Evolutionary conservation across 2,797 vertebrate species (phyloP), one percentile per base, ranked within the genome.

Genomic region (Chlorospingus semifuscus): DNA sequence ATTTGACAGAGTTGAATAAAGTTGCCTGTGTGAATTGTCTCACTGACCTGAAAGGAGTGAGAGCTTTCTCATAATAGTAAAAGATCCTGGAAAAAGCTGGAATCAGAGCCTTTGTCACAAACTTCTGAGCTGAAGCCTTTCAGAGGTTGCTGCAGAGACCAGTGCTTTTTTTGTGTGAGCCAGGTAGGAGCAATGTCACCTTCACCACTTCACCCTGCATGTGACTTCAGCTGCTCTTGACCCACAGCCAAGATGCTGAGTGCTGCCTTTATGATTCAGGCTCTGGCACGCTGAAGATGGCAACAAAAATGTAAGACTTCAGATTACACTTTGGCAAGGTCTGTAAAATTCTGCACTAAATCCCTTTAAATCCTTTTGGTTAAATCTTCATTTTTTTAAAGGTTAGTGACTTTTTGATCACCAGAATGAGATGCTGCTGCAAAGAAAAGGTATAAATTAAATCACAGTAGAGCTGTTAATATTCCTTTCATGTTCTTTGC

Each of bases 121-220:
- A 55, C 2, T 44, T 36, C 6, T 0, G 47, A 78, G 15, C 15
- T 56, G 24, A 47, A 68, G 15, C 50, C 49, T 23, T 42, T 83
- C 64, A 52, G 11, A 83, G 52, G 24, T 41, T 59, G 24, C 64
- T 89, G 30, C 24, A 85, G 32, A 76, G 29, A 60, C 41, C 18
- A 44, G 47, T 26, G 4, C 2, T 27, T 71, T 74, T 66, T 63
- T 55, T 39, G 39, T n/a, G 57, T 79, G 52, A 90, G 17, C 21
- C 94, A 97, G 89, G 94, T 95, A 93, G 70, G 37, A 69, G 39
- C 87, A 96, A 96, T 96, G 96, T 96, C 94, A 96, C 95, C 95
- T 96, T 96, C 90, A 84, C n/a, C 69, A 59, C 37, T 90, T 75
- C 22, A 42, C 26, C 37, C 65, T 87, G 52, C 77, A 44, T 91